Conservation (phyloP, 2,888 invertebrate genomes). For the Lapara coniferarum region DNA sequence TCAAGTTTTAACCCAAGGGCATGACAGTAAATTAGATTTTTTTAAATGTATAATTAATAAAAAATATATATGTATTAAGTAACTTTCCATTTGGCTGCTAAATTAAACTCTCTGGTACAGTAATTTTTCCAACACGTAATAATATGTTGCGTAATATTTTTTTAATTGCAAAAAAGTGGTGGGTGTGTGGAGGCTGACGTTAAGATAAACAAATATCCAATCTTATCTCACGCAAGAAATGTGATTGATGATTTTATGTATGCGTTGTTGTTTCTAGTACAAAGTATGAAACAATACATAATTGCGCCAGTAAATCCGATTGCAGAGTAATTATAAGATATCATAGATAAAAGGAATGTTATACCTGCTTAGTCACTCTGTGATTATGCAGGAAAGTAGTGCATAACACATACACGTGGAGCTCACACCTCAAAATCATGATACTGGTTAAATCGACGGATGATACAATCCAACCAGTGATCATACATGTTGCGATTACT, state of each 20-base stretch:
- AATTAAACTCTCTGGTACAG: too few species aligned
- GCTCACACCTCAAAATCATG: neutral
- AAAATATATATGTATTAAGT: too few species aligned
- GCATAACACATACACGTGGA: neutral
- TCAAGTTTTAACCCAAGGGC: too few species aligned
- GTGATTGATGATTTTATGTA: neutral
- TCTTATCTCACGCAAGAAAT: constrained; percentile 11
- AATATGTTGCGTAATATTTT: neutral
- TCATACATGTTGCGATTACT: neutral
- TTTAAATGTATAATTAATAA: too few species aligned
- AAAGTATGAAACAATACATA: neutral
- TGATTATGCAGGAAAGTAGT: neutral
- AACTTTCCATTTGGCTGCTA: too few species aligned
- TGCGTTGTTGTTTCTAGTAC: neutral
- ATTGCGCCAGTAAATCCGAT: constrained; percentile 22
- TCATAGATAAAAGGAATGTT: neutral
- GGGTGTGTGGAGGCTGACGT: constrained; percentile 15
- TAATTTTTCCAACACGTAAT: too few species aligned
- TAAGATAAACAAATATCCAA: constrained; percentile 2
- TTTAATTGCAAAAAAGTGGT: neutral
- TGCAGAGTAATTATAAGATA: constrained; percentile 18
- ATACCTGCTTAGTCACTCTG: neutral
- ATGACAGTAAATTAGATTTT: too few species aligned
- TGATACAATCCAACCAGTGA: neutral
- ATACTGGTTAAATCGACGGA: neutral